Base-by-base conservation (phyloP, 1,140 invertebrate species). In the Drosophila ficusphila region DNA sequence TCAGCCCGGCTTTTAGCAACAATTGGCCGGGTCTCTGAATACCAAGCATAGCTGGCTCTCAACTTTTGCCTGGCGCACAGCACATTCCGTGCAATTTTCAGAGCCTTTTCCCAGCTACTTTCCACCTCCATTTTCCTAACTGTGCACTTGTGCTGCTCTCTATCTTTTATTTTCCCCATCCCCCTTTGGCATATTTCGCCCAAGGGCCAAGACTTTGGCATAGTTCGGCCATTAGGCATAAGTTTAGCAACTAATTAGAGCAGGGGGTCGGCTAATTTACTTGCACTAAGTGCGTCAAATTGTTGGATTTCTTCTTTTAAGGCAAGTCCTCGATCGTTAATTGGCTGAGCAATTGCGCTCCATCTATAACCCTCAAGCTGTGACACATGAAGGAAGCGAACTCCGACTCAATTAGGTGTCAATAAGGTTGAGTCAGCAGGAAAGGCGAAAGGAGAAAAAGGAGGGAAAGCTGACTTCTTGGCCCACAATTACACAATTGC, bases 401-500 rank as follows among this genome's bases (percentile, higher is more conserved):
- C 33, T 18, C 18, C 14, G 76, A 57, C 71, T 75, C 77, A 81
- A 81, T 81, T 81, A 72, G 65, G 65, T 62, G 70, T 81, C 77
- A 81, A 81, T 81, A 57, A 61, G 71, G 44, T 54, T 52, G 41
- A 52, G 47, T 54, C 36, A 71, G 68, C 33, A 11, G 18, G 14
- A 16, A 21, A 44, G 33, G 7, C 3, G 0, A 23, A n/a, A n/a
- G n/a, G n/a, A n/a, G 9, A 11, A 23, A n/a, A 61, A 12, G 34
- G 19, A 31, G 23, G 2, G 33, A 14, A 2, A 58, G 41, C 52
- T 54, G 71, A 49, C 76, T 72, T 71, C 51, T 44, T 31, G 52
- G 68, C 58, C 60, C 53, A 62, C 77, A 76, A 81, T 72, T 73
- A 73, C 76, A 79, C 77, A 76, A 70, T 79, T 79, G 70, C 65